These are phyloP conservation scores for Drosophila subobscura DNA, from an alignment of 1,140 invertebrate species.

Conservation along the genomic window DNA sequence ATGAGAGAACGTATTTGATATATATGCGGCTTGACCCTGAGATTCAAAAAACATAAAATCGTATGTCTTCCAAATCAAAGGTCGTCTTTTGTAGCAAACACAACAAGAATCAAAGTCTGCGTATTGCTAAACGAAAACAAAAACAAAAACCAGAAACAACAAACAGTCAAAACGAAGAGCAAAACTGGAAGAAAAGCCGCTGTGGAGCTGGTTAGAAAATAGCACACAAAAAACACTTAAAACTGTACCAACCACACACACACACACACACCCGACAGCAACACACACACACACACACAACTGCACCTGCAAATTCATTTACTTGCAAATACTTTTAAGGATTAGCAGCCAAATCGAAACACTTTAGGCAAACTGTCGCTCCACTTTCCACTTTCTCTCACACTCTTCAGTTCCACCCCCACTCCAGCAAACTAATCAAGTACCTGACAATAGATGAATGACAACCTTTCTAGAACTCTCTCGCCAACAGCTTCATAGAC, in stretches of 20 bases:
- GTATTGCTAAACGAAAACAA: conserved; percentile 70
- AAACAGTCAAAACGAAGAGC: neutral
- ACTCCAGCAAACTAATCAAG: conserved; percentile 71
- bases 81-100: conserved; percentile 83
- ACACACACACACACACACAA: conserved; percentile 16
- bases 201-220: conserved; percentile 52
- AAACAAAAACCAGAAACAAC: conserved; percentile 8
- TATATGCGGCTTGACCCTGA: conserved; percentile 82
- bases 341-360: neutral
- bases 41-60: conserved; percentile 83
- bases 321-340: conserved; percentile 42
- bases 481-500: conserved; percentile 6
- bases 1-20: conserved; percentile 51
- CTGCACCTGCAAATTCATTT: conserved; percentile 53
- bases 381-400: conserved; percentile 7
- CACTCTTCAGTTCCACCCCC: conserved; percentile 13
- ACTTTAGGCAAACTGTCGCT: conserved; percentile 1
- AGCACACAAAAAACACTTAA: conserved; percentile 25
- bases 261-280: neutral
- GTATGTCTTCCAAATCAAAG: conserved; percentile 84
- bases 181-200: conserved; percentile 59
- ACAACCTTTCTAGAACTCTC: conserved; percentile 28
- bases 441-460: conserved; percentile 80
- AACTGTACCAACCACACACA: conserved; percentile 6
- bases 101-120: conserved; percentile 80